phyloP scores from a whole-genome alignment of 2,888 invertebrate genomes.

The Chymomyza fuscimana region DNA sequence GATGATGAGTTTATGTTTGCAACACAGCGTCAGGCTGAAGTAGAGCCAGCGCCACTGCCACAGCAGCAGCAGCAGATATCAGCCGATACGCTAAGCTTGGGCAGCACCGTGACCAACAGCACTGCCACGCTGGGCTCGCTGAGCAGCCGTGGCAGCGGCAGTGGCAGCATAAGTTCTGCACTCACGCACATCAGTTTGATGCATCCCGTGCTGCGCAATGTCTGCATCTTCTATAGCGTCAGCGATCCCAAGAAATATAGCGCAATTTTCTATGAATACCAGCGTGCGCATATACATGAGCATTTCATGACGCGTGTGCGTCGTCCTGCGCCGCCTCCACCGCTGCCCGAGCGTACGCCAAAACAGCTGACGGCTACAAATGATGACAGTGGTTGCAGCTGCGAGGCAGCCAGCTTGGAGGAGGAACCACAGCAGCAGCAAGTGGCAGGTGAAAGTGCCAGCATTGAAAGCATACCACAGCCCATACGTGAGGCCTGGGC shows the following conservation, averaged over 20 bases:
- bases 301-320: constrained; percentile 62
- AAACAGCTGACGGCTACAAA: constrained; percentile 23
- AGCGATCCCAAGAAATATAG: constrained; percentile 75
- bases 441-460: constrained; percentile 18
- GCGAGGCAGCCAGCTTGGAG: constrained; percentile 23
- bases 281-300: constrained; percentile 64
- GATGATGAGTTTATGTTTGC: constrained; percentile 79
- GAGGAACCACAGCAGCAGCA: constrained; percentile 24
- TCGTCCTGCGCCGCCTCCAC: constrained; percentile 32
- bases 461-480: constrained; percentile 33
- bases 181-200: constrained; percentile 37
- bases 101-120: constrained; percentile 77
- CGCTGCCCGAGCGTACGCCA: constrained; percentile 6
- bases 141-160: constrained; percentile 40
- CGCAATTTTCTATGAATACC: constrained; percentile 78
- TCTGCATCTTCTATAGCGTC: constrained; percentile 77
- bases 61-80: background rate
- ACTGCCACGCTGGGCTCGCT: constrained; percentile 71
- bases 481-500: constrained; percentile 60
- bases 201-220: constrained; percentile 73
- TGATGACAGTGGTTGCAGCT: constrained; percentile 64
- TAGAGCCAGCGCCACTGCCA: constrained; percentile 7
- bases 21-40: constrained; percentile 38
- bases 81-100: constrained; percentile 62
- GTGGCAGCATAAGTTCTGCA: background rate